These are phyloP conservation scores for Fulmarus glacialis DNA, from an alignment of 2,113 vertebrate species.

Conservation along the genomic window DNA sequence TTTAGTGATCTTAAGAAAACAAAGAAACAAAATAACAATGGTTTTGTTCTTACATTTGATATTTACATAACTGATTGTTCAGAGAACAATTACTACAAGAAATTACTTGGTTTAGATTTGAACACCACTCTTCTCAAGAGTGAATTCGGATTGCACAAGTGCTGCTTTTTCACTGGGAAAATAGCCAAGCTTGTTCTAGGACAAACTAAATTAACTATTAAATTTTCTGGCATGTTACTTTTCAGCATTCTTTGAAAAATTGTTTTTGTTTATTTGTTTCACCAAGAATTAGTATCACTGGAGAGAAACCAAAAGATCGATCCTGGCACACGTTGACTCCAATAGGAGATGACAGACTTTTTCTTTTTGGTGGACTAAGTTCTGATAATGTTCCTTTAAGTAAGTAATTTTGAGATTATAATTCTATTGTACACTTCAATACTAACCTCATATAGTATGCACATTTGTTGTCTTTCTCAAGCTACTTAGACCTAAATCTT, in stretches of 20 bases:
- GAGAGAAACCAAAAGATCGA: conserved; percentile 82
- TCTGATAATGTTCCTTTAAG: conserved; percentile 91
- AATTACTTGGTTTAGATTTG: background rate
- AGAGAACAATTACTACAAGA: background rate
- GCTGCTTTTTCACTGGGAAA: background rate
- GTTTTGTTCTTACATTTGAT: background rate
- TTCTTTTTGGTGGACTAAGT: conserved; percentile 92
- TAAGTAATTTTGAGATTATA: conserved; percentile 59
- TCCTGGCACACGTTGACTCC: conserved; percentile 94
- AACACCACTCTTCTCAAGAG: rapidly evolving
- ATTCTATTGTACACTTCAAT: background rate
- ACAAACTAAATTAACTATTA: background rate
- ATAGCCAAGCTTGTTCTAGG: background rate
- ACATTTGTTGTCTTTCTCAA: background rate
- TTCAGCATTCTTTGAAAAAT: background rate
- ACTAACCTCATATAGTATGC: background rate
- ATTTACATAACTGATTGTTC: background rate
- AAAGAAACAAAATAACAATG: background rate
- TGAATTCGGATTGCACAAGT: background rate
- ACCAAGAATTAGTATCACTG: conserved; percentile 79
- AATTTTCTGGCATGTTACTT: background rate
- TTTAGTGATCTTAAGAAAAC: background rate
- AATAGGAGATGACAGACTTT: conserved; percentile 83
- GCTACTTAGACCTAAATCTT: background rate
- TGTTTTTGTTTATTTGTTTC: background rate